A percentile compares a stretch with the other conserved stretches of the same genome.
These are phyloP conservation scores for Anastatus disparis DNA, from an alignment of 1,140 invertebrate species.

Conservation along the genomic window DNA sequence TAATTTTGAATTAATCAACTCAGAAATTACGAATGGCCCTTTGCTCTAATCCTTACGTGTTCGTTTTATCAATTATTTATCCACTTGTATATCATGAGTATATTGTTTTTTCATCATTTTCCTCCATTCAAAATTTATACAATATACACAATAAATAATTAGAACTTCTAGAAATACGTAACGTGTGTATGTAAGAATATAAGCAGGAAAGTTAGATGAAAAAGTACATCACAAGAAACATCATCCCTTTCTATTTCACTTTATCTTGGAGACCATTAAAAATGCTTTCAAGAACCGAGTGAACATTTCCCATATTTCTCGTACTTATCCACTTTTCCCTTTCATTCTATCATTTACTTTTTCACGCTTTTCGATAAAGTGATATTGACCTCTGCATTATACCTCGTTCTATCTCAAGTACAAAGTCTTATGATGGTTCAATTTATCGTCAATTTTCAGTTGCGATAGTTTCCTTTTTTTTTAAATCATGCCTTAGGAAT, in stretches of 20 bases:
- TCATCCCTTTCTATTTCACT: not conserved
- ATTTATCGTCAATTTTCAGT: constrained; percentile 22
- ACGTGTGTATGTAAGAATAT: not conserved
- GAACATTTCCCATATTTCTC: not conserved
- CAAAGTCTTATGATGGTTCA: not conserved
- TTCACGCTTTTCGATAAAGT: constrained; percentile 1
- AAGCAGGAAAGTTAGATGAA: not conserved
- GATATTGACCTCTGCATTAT: constrained; percentile 1
- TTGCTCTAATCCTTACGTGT: no score
- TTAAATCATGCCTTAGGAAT: no score
- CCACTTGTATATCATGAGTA: no score
- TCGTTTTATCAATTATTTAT: no score
- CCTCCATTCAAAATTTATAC: no score
- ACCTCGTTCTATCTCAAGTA: not conserved
- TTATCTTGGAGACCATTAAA: constrained; percentile 21
- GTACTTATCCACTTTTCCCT: not conserved
- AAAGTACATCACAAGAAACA: not conserved
- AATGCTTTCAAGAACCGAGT: constrained; percentile 36
- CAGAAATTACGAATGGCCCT: no score
- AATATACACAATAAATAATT: no score
- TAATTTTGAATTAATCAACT: no score
- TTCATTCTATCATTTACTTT: not conserved
- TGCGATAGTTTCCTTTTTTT: no score
- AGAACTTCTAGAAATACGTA: not conserved
- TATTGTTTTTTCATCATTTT: no score